phyloP scores from a whole-genome alignment of 2,113 vertebrate species.

The Columbina picui region DNA sequence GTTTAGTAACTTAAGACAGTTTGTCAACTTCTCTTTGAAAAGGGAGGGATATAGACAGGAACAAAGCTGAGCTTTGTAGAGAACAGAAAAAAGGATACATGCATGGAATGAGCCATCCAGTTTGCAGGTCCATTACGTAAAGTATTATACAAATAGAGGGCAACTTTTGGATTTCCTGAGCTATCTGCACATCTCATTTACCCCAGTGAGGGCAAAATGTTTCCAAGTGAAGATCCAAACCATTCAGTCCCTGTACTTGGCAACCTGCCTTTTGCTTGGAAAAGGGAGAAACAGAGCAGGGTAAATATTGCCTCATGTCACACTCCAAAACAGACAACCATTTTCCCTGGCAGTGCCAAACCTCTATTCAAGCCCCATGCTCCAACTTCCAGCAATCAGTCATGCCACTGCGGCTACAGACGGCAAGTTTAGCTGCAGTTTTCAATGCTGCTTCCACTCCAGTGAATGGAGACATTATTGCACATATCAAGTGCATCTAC shows the following conservation, averaged over 20 bases:
- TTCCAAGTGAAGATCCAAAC: constrained; percentile 23
- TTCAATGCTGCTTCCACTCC: neutral
- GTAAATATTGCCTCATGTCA: constrained; percentile 56
- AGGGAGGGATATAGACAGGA: neutral
- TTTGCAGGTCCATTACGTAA: neutral
- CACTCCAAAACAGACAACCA: constrained; percentile 27
- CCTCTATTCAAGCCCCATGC: constrained; percentile 20
- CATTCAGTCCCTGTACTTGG: constrained; percentile 15
- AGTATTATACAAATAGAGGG: neutral
- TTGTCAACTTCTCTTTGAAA: neutral
- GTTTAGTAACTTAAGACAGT: neutral
- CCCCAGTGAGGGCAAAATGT: neutral
- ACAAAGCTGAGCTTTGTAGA: neutral
- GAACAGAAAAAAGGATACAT: neutral
- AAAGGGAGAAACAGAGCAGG: constrained; percentile 40
- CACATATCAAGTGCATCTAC: constrained; percentile 41
- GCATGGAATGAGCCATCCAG: neutral
- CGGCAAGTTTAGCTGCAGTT: constrained; percentile 3
- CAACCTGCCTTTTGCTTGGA: constrained; percentile 48
- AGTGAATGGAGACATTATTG: constrained; percentile 50
- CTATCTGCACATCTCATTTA: neutral
- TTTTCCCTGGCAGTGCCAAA: constrained; percentile 34
- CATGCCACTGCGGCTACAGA: constrained; percentile 9
- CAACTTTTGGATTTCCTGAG: neutral
- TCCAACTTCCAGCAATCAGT: constrained; percentile 6